Conservation (phyloP, 2,113 vertebrate genomes). For the Ochotona curzoniae region DNA sequence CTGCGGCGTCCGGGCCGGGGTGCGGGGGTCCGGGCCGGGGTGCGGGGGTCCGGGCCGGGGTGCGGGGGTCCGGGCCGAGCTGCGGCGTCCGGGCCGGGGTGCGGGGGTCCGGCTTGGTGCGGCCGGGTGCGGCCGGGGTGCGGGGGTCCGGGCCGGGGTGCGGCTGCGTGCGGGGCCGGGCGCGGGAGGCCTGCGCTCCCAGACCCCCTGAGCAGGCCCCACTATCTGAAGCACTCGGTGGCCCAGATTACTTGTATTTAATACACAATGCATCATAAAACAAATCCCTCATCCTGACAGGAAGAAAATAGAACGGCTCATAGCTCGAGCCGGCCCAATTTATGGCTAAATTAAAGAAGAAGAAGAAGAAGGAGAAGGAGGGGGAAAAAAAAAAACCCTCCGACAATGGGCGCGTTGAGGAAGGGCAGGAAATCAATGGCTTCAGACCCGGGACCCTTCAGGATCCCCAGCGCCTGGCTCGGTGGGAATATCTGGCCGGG, state of each 20-base stretch:
- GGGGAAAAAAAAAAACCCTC: slow-evolving; percentile 84
- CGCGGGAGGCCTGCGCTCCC: slow-evolving; percentile 76
- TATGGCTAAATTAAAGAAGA: slow-evolving; percentile 98
- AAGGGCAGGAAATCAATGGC: slow-evolving; percentile 95
- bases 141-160: slow-evolving; percentile 11
- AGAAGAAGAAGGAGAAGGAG: slow-evolving; percentile 84
- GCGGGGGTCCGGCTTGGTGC: not conserved
- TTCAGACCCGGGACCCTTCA: slow-evolving; percentile 88
- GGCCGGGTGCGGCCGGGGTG: not conserved
- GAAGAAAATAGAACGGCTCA: slow-evolving; percentile 99
- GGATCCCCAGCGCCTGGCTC: slow-evolving; percentile 90
- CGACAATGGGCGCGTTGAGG: slow-evolving; percentile 93
- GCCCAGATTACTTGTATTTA: slow-evolving; percentile 99
- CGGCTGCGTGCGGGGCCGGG: no score
- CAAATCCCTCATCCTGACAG: slow-evolving; percentile 99
- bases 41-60: not conserved
- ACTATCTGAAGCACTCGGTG: slow-evolving; percentile 93
- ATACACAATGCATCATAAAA: slow-evolving; percentile 99
- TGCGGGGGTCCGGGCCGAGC: slow-evolving; percentile 3
- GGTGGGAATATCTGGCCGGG: slow-evolving; percentile 91
- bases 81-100: not conserved
- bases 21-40: slow-evolving; percentile 4
- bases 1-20: no score
- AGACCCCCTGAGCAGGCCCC: slow-evolving; percentile 89
- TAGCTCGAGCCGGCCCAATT: slow-evolving; percentile 97